Evolutionary conservation across 2,797 vertebrate species (phyloP).

Genomic region (Glossophaga mutica): DNA sequence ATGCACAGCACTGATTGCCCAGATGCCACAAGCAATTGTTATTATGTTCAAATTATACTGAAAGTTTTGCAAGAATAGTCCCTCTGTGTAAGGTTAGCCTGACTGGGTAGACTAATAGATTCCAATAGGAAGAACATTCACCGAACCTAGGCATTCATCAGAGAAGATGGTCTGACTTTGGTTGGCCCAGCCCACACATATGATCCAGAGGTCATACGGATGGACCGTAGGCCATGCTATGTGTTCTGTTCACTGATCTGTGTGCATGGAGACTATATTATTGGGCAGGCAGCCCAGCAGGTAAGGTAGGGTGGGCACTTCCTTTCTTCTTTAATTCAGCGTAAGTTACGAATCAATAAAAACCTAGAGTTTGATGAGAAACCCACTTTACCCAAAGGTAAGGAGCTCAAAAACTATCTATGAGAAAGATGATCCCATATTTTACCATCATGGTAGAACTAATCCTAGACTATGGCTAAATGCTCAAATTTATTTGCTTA

Average conservation of each 20-base stretch:
- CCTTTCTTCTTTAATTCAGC: neutral
- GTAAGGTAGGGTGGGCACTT: neutral
- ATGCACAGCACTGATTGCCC: neutral
- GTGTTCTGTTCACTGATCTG: neutral
- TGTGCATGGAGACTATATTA: neutral
- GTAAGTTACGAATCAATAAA: neutral
- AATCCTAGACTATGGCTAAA: neutral
- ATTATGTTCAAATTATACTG: neutral
- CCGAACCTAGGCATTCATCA: neutral
- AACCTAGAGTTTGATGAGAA: neutral
- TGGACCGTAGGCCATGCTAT: neutral
- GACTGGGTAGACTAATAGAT: neutral
- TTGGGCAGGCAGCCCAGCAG: neutral
- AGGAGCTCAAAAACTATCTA: neutral
- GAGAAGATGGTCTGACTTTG: neutral
- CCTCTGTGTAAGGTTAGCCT: neutral
- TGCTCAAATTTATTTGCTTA: neutral
- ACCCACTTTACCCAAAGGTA: neutral
- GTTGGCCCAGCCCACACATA: neutral
- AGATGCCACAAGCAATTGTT: neutral
- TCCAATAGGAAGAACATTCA: neutral
- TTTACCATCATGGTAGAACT: neutral
- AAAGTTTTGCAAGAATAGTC: neutral
- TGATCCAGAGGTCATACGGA: neutral
- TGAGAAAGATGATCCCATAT: neutral